A percentile compares a stretch with the other conserved stretches of the same genome.
Conservation (phyloP, 2,113 vertebrate species). For the Prionailurus bengalensis region DNA sequence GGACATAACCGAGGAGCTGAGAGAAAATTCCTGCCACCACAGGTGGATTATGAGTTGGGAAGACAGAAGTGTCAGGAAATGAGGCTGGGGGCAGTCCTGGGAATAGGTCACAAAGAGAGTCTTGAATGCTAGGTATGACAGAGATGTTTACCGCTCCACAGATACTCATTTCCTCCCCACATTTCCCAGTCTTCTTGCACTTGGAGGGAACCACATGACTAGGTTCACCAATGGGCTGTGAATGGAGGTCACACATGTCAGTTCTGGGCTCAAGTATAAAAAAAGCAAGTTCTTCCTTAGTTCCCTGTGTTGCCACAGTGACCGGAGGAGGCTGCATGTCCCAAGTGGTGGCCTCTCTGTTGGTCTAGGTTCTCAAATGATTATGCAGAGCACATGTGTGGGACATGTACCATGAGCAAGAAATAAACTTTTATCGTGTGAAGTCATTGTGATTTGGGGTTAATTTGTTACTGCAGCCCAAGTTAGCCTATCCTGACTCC, state of each 20-base stretch:
- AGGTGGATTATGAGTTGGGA: not conserved
- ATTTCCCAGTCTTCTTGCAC: not conserved
- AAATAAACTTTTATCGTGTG: not conserved
- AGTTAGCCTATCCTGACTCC: not conserved
- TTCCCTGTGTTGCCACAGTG: not conserved
- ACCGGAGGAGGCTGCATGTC: not conserved
- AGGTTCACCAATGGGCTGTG: not conserved
- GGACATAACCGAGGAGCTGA: not conserved
- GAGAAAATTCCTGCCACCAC: not conserved
- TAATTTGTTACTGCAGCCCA: not conserved
- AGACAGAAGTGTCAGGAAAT: not conserved
- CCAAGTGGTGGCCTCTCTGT: not conserved
- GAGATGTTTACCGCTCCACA: not conserved
- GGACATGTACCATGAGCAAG: not conserved
- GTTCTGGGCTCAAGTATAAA: not conserved
- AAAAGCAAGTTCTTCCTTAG: not conserved
- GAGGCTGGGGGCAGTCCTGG: not conserved
- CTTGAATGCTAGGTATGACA: not conserved
- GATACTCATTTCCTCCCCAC: not conserved
- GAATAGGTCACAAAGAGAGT: not conserved
- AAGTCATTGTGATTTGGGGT: not conserved
- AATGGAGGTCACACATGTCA: not conserved
- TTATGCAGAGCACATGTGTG: not conserved
- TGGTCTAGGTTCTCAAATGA: not conserved
- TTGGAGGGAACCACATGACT: not conserved